These are phyloP conservation scores for Cryptops parisi DNA, from an alignment of 2,888 invertebrate species.

Conservation along the genomic window DNA sequence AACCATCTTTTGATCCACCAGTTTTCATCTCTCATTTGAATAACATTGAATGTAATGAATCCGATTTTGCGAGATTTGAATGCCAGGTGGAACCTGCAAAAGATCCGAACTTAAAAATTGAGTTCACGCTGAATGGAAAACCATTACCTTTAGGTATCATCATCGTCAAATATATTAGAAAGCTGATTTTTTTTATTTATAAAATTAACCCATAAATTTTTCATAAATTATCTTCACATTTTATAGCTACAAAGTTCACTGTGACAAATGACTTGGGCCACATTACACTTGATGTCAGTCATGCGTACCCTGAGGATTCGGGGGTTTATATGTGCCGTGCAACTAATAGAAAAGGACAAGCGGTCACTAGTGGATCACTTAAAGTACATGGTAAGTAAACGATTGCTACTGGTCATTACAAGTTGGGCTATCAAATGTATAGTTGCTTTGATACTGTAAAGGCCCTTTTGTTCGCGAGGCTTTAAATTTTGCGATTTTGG, in stretches of 20 bases:
- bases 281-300: slow-evolving; percentile 74
- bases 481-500: too few species aligned
- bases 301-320: slow-evolving; percentile 80
- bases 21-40: slow-evolving; percentile 82
- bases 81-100: slow-evolving; percentile 83
- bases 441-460: too few species aligned
- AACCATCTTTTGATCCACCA: slow-evolving; percentile 66
- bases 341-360: slow-evolving; percentile 71
- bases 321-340: slow-evolving; percentile 84
- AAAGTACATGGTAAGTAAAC: slow-evolving; percentile 67
- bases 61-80: slow-evolving; percentile 76
- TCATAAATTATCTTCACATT: too few species aligned
- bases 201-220: too few species aligned
- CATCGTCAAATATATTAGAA: slow-evolving; percentile 16
- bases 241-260: slow-evolving; percentile 72
- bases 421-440: too few species aligned
- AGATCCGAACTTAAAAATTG: slow-evolving; percentile 72
- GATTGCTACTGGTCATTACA: too few species aligned
- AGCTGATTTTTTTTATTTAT: too few species aligned
- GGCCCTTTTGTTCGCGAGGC: too few species aligned
- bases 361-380: slow-evolving; percentile 76
- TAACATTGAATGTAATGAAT: slow-evolving; percentile 75
- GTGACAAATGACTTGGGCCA: slow-evolving; percentile 92
- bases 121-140: slow-evolving; percentile 91
- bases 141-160: slow-evolving; percentile 53